phyloP scores from a whole-genome alignment of 1,140 invertebrate genomes.

The Bombus huntii region DNA sequence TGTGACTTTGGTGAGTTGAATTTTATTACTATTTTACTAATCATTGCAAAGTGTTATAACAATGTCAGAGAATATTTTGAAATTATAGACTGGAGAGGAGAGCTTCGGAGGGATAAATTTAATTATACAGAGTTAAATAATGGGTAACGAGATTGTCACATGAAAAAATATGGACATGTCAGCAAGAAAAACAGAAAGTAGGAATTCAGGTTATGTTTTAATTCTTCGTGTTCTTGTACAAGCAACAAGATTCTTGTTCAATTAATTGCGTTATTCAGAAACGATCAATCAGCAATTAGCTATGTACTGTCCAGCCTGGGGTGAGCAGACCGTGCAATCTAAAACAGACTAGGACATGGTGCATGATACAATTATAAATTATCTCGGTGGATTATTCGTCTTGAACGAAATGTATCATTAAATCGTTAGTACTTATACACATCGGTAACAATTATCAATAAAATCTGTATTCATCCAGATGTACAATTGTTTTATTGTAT shows the following conservation, averaged over 20 bases:
- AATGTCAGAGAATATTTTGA: too few species aligned
- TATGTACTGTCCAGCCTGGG: conserved; percentile 65
- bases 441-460: background rate
- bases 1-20: too few species aligned
- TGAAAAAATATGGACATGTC: background rate
- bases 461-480: background rate
- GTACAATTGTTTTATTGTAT: too few species aligned
- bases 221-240: background rate
- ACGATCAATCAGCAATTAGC: conserved; percentile 78
- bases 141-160: background rate
- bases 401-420: conserved; percentile 54
- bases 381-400: conserved; percentile 65
- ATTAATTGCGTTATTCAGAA: conserved; percentile 79
- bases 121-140: background rate
- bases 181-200: background rate
- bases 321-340: conserved; percentile 42
- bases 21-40: too few species aligned
- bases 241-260: conserved; percentile 47
- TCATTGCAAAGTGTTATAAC: too few species aligned
- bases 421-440: background rate
- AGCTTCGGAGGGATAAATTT: background rate
- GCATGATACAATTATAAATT: conserved; percentile 67
- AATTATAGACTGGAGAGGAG: too few species aligned
- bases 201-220: background rate
- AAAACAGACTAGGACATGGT: conserved; percentile 57